Base-by-base conservation (phyloP, 2,888 invertebrate genomes). In the Drosophila limbata region DNA sequence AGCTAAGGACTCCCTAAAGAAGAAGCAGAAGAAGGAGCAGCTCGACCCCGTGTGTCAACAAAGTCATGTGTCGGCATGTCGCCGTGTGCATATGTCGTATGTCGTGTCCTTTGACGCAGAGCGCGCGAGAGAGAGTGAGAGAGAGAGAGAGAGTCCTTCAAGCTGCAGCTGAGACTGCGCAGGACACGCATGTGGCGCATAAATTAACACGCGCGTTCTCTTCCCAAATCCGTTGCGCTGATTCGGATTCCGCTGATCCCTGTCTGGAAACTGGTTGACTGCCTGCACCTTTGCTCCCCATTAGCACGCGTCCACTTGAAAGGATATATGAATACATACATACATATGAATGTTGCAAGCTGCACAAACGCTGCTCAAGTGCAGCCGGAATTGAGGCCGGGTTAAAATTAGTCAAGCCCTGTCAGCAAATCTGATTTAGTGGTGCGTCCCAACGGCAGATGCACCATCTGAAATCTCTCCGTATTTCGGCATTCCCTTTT, bases 401-500 rank as follows among this genome's bases (percentile, higher is more conserved):
- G 79, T 88, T 90, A 83, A 87, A 91, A 91, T 91, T 91, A 89
- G 91, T 90, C 63, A 70, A 77, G 84, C 82, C 74, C 80, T 91
- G 91, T 91, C 91, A 86, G 74, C 88, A 90, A 90, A 90, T 90
- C 90, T 85, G 90, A 91, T 91, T 91, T 91, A 91, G 75, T 82
- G 75, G n/a, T 61, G 70, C 66, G 44, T 51, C 66, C 60, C 59
- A 59, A 57, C 56, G 53, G 79, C 89, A 90, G 88, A 88, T 90
- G 90, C 76, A 69, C 55, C 42, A 60, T 39, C 60, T 40, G 33
- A 60, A 59, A 57, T 65, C 60, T 65, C 60, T 31, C 60, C 21
- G 35, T 19, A 35, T n/a, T 28, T 17, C 47, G 21, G 5, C 45
- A 42, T 39, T 48, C 17, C 33, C 56, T 21, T 39, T 48, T 13